Evolutionary conservation across 2,113 vertebrate genomes (phyloP).

Genomic region (Numida meleagris): DNA sequence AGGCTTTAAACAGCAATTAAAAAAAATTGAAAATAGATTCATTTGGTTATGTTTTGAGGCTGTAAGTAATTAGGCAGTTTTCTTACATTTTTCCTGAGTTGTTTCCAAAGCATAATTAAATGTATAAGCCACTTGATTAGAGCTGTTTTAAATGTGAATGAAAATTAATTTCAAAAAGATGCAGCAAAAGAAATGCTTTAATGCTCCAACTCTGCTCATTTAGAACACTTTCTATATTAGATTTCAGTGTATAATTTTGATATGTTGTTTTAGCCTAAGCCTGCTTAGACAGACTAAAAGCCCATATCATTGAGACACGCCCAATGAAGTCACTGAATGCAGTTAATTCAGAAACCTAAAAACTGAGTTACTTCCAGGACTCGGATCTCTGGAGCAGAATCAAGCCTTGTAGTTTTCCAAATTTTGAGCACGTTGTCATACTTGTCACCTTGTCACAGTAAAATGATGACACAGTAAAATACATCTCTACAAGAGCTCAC

Average conservation of each 20-base stretch:
- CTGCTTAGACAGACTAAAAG: not conserved
- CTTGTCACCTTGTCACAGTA: no score
- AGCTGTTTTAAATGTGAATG: not conserved
- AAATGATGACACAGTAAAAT: not conserved
- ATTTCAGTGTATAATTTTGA: not conserved
- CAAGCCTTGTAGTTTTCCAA: not conserved
- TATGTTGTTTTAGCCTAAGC: not conserved
- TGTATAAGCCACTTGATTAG: not conserved
- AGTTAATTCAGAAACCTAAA: not conserved
- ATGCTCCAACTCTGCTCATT: not conserved
- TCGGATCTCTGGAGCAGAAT: not conserved
- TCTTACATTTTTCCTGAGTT: not conserved
- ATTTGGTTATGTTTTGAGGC: not conserved
- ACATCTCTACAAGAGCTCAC: not conserved
- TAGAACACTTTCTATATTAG: not conserved
- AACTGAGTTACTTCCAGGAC: not conserved
- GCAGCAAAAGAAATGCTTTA: not conserved
- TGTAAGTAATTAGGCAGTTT: not conserved
- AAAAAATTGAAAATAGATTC: not conserved
- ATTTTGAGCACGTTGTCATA: not conserved
- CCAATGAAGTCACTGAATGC: not conserved
- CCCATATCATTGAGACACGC: not conserved
- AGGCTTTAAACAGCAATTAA: not conserved
- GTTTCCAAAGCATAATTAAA: not conserved
- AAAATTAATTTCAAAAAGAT: constrained; percentile 6